Evolutionary conservation across 2,797 vertebrate species (phyloP).

Genomic region (Crypturellus tataupa): DNA sequence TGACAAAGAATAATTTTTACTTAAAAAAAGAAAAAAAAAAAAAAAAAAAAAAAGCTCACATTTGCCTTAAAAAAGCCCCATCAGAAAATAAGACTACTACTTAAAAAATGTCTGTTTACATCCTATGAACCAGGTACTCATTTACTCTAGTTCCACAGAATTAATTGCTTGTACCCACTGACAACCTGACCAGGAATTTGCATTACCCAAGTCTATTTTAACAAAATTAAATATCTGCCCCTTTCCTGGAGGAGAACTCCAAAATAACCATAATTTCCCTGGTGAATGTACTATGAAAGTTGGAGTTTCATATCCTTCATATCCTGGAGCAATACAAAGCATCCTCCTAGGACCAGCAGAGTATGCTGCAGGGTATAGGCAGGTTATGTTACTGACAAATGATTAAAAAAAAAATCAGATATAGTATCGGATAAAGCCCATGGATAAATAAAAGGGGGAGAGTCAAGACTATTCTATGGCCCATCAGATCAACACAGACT

Average conservation of each 20-base stretch:
- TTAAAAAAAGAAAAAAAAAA: background rate
- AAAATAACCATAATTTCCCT: background rate
- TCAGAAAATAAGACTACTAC: background rate
- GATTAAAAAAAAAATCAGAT: background rate
- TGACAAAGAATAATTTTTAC: background rate
- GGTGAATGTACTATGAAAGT: background rate
- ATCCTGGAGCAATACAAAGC: conserved; percentile 64
- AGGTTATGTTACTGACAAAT: background rate
- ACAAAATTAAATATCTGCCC: background rate
- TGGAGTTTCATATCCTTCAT: conserved; percentile 31
- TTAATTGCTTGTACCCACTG: background rate
- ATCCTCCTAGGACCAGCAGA: conserved; percentile 26
- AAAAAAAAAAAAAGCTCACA: background rate
- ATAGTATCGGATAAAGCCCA: background rate
- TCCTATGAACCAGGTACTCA: background rate
- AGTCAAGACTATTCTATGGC: background rate
- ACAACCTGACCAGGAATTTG: background rate
- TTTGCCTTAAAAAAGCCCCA: background rate
- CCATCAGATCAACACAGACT: background rate
- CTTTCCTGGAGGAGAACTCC: background rate
- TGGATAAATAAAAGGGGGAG: background rate
- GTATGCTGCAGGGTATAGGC: conserved; percentile 17
- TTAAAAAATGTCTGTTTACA: conserved; percentile 51
- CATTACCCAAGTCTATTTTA: background rate
- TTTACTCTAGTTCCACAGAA: background rate